Evolutionary conservation across 2,888 invertebrate genomes (phyloP).

Genomic region (Dioctria rufipes): DNA sequence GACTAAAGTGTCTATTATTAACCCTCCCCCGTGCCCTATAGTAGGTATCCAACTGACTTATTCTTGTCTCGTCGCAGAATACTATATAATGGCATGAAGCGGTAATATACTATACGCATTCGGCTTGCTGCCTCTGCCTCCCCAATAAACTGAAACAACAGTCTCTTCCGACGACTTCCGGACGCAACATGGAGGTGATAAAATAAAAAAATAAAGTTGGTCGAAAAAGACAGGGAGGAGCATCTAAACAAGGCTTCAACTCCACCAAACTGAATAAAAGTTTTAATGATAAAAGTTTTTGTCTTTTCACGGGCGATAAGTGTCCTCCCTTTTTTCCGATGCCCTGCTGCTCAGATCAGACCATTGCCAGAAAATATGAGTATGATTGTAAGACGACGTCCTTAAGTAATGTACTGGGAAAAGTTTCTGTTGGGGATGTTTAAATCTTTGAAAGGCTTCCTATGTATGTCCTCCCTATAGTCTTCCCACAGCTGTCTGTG

Average conservation of each 20-base stretch:
- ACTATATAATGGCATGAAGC: constrained; percentile 18
- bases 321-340: constrained; percentile 43
- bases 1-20: constrained; percentile 2
- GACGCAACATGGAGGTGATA: background rate
- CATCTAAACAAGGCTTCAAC: constrained; percentile 47
- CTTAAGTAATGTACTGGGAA: constrained; percentile 50
- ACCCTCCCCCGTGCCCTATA: background rate
- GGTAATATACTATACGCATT: background rate
- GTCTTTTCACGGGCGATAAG: constrained; percentile 51
- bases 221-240: background rate
- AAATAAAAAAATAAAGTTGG: background rate
- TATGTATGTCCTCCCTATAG: background rate
- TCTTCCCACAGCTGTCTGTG: background rate
- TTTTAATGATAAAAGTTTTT: constrained; percentile 52
- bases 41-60: background rate
- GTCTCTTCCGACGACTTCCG: background rate
- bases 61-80: constrained; percentile 6
- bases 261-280: constrained; percentile 49
- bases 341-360: constrained; percentile 22
- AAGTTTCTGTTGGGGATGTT: constrained; percentile 31
- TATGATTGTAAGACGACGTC: constrained; percentile 47
- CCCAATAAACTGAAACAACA: no score
- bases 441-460: constrained; percentile 44
- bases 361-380: constrained; percentile 26
- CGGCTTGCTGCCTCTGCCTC: no score